Evolutionary conservation across 1,140 invertebrate genomes (phyloP), one percentile per base, ranked within the genome.

Genomic region (Lycorma delicatula): DNA sequence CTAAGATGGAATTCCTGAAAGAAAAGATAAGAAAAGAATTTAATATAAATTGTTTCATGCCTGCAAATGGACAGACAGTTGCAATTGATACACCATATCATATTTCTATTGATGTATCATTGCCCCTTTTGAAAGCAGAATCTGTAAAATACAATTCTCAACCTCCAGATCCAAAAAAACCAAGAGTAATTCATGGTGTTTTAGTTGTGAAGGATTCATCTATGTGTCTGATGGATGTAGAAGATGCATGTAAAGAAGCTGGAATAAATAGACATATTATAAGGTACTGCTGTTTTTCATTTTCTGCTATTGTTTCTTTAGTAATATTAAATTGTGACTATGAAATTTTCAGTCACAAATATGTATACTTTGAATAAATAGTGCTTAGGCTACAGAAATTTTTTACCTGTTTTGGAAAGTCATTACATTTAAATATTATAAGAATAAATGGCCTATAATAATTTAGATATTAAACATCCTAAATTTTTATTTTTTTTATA

Each of bases 31-130:
- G 89, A 68, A 86, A 97, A 75, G 90, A 93, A 70, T 93, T 91
- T 66, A 85, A 87, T 49, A 83, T 93, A 38, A 86, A 88, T 63
- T 98, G 94, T 72, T 97, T 84, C 64, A 97, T 93, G 82, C 95
- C 94, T 34, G 94, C 93, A 0, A 98, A 98, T 78, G 95, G 95
- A 7, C 93, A 98, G 74, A 96, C 92, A 12, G 88, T 87, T 62
- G 76, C 83, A 31, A 94, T 98, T 54, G 81, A 80, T 4, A 93
- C 91, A 1, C 83, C 83, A 1, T 82, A 89, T n/a, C 87, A 88
- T 70, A 87, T 97, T 55, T 87, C 91, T 0, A 85, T 96, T 6
- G 92, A 97, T 76, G 86, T 94, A 5, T 91, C 91, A 0, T 72
- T 96, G 6, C 82, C 85, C 13, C 72, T 98, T 27, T 75, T 98